A percentile compares a stretch with the other conserved stretches of the same genome.
These are phyloP conservation scores for Flexamia atlantica DNA, from an alignment of 2,888 invertebrate species.

Conservation along the genomic window DNA sequence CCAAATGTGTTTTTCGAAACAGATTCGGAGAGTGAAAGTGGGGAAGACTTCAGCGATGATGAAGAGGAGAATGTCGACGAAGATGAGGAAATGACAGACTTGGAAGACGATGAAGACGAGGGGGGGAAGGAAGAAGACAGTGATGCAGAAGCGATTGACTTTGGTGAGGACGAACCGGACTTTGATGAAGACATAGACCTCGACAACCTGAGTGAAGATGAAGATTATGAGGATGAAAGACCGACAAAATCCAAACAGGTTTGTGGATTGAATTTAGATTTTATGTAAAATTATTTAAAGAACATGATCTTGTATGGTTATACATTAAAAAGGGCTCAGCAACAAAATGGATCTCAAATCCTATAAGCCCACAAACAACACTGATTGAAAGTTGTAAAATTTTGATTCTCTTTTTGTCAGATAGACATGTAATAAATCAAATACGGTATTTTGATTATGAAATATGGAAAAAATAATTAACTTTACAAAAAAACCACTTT, in stretches of 20 bases:
- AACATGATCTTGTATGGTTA: too few relatives aligned
- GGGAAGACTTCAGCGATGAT: conserved; percentile 64
- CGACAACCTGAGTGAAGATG: conserved; percentile 71
- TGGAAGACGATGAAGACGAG: conserved; percentile 75
- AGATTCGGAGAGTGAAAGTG: conserved; percentile 56
- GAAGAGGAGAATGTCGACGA: conserved; percentile 58
- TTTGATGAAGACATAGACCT: conserved; percentile 73
- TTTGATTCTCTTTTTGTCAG: too few relatives aligned
- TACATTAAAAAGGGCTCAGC: too few relatives aligned
- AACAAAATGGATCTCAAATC: too few relatives aligned
- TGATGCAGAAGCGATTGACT: conserved; percentile 71
- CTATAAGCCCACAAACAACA: too few relatives aligned
- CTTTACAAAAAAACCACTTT: too few relatives aligned
- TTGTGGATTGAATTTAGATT: not conserved
- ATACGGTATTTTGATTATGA: too few relatives aligned
- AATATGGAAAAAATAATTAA: too few relatives aligned
- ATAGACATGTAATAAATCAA: too few relatives aligned
- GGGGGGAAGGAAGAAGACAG: conserved; percentile 73
- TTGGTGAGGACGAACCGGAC: conserved; percentile 73
- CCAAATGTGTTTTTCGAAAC: not conserved
- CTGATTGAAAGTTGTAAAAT: too few relatives aligned
- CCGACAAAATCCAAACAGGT: conserved; percentile 54
- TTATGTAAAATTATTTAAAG: too few relatives aligned
- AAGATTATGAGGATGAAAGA: conserved; percentile 71
- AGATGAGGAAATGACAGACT: conserved; percentile 71